Base-by-base conservation (phyloP, 2,888 invertebrate species). In the Chymomyza procnemis region DNA sequence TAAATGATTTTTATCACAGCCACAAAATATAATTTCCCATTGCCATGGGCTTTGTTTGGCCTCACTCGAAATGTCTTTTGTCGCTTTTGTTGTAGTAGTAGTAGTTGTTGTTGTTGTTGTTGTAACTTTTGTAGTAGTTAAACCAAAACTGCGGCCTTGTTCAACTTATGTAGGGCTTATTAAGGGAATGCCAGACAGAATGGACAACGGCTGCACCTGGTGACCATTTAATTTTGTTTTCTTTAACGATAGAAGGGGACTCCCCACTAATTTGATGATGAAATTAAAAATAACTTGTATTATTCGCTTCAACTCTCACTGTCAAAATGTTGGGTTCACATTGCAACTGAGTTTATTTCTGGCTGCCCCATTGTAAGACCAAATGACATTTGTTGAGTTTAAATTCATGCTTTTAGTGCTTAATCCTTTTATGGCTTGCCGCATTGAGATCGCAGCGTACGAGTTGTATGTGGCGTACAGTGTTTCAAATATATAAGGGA, bases 1-100 rank as follows among this genome's bases (percentile, higher is more conserved):
- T 88, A 84, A 87, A 84, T 84, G 87, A 84, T 84, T 88, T 86
- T 86, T 88, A 88, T 84, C 83, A 86, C 71, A 71, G 48, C 69
- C 63, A 73, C 69, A 73, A 84, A 84, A 80, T 73, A 72, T 68
- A 79, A 41, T 41, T 47, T 22, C 8, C 60, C 22, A 22, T 47
- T 60, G 22, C 22, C 21, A 60, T 47, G 22, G 21, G 60, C 62
- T 30, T 59, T 61, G 18, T 26, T 26, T 30, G 34, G 50, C 71
- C 60, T 68, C 73, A 4, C n/a, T 41, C 34, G 12, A 12, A 41
- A 41, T 12, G 34, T 12, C 12, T 14, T 41, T 41, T 41, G 34
- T 41, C 34, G 12, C 12, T 41, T 41, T 41, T 41, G 34, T 41
- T 41, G 34, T 41, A 41, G 12, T n/a, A n/a, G n/a, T n/a, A n/a